Evolutionary conservation across 2,113 vertebrate genomes (phyloP), one percentile per base, ranked within the genome.

Genomic region (Nesoenas mayeri): DNA sequence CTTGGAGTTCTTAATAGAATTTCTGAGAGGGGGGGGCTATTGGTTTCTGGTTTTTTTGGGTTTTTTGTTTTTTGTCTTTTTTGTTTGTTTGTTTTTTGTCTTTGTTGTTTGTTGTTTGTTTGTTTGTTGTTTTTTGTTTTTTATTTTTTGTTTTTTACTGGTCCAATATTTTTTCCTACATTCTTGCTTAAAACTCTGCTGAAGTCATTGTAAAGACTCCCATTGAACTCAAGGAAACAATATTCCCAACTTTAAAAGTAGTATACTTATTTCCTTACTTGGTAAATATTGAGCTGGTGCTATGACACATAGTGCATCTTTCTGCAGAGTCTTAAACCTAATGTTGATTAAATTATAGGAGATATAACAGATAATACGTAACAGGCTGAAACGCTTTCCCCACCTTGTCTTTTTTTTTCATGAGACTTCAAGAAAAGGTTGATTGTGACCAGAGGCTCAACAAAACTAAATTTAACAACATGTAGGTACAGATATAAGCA

Each of bases 371-470:
- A 22, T 50, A 74, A 82, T 32, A 80, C 8, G 7, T 32, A 69
- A 26, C 6, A 94, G 24, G 14, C 5, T 69, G 70, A 91, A 92
- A 69, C 54, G 2, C 5, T 84, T 56, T 26, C 26, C 51, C 51
- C 26, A 28, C 12, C 6, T 1, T 1, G 12, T 10, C 5, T 6
- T 17, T 6, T 7, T 20, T 22, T 70, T 48, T 34, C 29, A n/a
- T 54, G 22, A 81, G 47, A 71, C 19, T 79, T 75, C 48, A 72
- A 29, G 11, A 61, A 61, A 92, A 70, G 2, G 15, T 89, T 71
- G 78, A 84, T 53, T 73, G 24, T 74, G 47, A 47, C 62, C 58
- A 86, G 51, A 94, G 51, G 56, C 67, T 74, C 32, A 82, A 72
- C 15, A 40, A 6, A 85, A 54, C 29, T 71, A 85, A 87, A 79